Percentiles rank a stretch among this genome's conserved stretches.
phyloP scores from a whole-genome alignment of 2,113 vertebrate genomes.

The Hyla sarda region DNA sequence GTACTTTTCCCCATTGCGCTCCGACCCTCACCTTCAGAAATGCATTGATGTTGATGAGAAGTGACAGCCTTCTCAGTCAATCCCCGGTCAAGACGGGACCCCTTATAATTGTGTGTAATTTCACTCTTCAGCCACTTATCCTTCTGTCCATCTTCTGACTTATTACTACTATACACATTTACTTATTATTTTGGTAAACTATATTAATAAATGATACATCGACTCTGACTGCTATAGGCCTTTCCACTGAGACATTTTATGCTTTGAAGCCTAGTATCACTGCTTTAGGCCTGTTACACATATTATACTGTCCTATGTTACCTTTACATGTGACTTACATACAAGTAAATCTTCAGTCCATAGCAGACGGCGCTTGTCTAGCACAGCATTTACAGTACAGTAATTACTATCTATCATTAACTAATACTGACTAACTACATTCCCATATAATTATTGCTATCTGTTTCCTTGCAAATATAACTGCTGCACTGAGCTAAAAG shows the following conservation, averaged over 20 bases:
- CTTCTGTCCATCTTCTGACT: background rate
- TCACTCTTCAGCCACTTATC: too few species aligned
- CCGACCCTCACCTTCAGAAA: too few species aligned
- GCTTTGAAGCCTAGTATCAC: background rate
- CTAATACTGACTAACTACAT: constrained; percentile 78
- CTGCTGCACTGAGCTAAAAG: constrained; percentile 69
- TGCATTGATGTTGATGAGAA: too few species aligned
- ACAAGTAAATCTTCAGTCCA: background rate
- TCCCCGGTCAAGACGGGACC: too few species aligned
- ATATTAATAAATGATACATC: background rate
- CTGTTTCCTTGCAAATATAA: constrained; percentile 79
- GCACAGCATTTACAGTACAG: constrained; percentile 31
- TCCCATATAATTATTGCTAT: constrained; percentile 77
- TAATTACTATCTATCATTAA: constrained; percentile 74
- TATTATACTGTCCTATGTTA: background rate
- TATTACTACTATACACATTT: background rate
- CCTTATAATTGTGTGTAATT: too few species aligned
- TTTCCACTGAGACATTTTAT: background rate
- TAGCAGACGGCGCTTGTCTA: constrained; percentile 28
- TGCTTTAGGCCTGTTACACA: background rate
- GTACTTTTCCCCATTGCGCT: too few species aligned
- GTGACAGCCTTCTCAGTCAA: too few species aligned
- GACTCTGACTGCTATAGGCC: background rate
- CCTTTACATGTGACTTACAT: background rate
- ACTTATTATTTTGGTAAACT: background rate